These are phyloP conservation scores for Achlya flavicornis DNA, from an alignment of 2,888 invertebrate species.

Conservation along the genomic window DNA sequence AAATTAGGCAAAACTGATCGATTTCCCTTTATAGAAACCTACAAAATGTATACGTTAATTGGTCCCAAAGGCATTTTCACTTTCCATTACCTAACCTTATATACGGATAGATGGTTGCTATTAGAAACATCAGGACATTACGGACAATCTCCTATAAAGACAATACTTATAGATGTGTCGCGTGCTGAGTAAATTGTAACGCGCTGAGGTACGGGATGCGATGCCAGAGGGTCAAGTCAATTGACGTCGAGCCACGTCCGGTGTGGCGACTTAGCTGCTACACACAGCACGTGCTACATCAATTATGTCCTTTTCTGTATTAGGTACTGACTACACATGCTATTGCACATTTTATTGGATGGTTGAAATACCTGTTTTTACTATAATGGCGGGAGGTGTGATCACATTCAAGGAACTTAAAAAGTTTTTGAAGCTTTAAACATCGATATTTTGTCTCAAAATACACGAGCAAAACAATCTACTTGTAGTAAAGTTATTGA, in stretches of 20 bases:
- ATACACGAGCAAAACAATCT: too few species aligned
- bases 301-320: slow-evolving; percentile 2
- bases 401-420: background rate
- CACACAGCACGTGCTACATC: slow-evolving; percentile 61
- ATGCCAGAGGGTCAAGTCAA: slow-evolving; percentile 80
- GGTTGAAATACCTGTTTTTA: background rate
- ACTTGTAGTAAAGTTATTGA: too few species aligned
- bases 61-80: background rate
- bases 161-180: slow-evolving; percentile 44
- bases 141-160: slow-evolving; percentile 26
- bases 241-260: slow-evolving; percentile 77
- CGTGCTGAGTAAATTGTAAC: slow-evolving; percentile 50
- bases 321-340: background rate
- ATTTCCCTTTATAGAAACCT: background rate
- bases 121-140: background rate
- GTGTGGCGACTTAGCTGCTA: slow-evolving; percentile 54
- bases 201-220: slow-evolving; percentile 66
- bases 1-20: background rate
- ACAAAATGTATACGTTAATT: background rate
- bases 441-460: background rate
- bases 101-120: background rate
- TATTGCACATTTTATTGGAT: background rate
- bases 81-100: too few species aligned
- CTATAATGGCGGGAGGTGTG: background rate
- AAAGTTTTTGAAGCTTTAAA: background rate